Percentiles rank a stretch among this genome's conserved stretches.
Conservation (phyloP, 1,140 invertebrate genomes). For the Ganaspis sp. region DNA sequence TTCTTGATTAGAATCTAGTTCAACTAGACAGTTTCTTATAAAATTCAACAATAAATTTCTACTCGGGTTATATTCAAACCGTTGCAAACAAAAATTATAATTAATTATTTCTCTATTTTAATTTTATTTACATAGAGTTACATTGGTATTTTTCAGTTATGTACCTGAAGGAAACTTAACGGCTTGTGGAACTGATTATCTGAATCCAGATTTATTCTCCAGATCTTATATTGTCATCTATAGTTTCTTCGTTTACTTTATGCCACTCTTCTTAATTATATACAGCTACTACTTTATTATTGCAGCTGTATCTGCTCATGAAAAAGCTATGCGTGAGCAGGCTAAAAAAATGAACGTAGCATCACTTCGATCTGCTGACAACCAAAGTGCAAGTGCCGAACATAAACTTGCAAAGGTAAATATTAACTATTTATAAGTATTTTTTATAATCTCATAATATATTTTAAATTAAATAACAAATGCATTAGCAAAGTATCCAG, state of each 20-base stretch:
- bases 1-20: too few species aligned
- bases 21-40: too few species aligned
- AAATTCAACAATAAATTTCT: too few species aligned
- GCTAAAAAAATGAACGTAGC: conserved; percentile 90
- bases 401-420: conserved; percentile 83
- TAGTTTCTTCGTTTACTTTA: conserved; percentile 83
- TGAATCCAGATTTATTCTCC: conserved; percentile 81
- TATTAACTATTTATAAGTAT: neutral
- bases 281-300: conserved; percentile 89
- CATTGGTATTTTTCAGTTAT: conserved; percentile 78
- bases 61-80: too few species aligned
- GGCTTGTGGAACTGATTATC: conserved; percentile 90
- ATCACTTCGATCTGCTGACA: conserved; percentile 80
- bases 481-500: too few species aligned
- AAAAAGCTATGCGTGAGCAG: conserved; percentile 87
- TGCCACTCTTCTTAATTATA: conserved; percentile 84
- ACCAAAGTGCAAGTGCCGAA: conserved; percentile 81
- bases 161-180: conserved; percentile 93
- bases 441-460: too few species aligned
- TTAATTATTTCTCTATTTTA: too few species aligned
- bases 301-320: conserved; percentile 85
- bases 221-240: conserved; percentile 84
- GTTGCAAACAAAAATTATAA: too few species aligned
- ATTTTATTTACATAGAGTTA: neutral
- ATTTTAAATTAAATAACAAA: too few species aligned